Base-by-base conservation (phyloP, 2,113 vertebrate species). In the Formicarius rufipectus region DNA sequence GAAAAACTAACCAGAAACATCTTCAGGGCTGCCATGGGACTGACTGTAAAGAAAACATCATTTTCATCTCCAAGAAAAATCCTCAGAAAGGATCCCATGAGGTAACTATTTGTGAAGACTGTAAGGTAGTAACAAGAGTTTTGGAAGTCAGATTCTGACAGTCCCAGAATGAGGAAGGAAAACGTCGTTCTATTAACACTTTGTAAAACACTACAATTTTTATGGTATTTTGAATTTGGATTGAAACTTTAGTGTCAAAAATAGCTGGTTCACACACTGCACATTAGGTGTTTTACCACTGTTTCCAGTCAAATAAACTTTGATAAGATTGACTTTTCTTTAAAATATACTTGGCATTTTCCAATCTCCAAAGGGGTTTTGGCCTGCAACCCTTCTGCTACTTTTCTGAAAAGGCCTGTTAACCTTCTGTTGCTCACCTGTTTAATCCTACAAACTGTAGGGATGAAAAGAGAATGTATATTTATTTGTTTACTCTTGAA, bases 51-150 rank as follows among this genome's bases (percentile, higher is more conserved):
- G 71, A 95, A 95, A 96, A 76, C 45, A 93, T 63, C 5, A 72
- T 79, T 93, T 95, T 84, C 84, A 50, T 77, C 89, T 84, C n/a
- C n/a, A 73, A 73, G 53, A 91, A 91, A 76, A 85, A n/a, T n/a
- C 59, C 69, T 84, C 49, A 66, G 67, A 66, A 77, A 63, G 23
- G 45, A 42, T 83, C 59, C 78, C 79, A 55, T 35, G 87, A 85
- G 71, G 27, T 66, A 39, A 24, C 33, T 66, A 31, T 83, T 76
- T 93, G 47, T 50, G 49, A 39, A 77, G 52, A n/a, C 21, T 62
- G 18, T 8, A 75, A 84, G 49, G 91, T 80, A 95, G 74, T 20
- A 81, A 81, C 16, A 64, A 8, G 17, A 62, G 16, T 47, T 93
- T 86, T 8, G 86, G 63, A 87, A 94, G 71, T 17, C 37, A 78